These are phyloP conservation scores for Nymphalis c-album DNA, from an alignment of 2,888 invertebrate genomes.

Conservation along the genomic window DNA sequence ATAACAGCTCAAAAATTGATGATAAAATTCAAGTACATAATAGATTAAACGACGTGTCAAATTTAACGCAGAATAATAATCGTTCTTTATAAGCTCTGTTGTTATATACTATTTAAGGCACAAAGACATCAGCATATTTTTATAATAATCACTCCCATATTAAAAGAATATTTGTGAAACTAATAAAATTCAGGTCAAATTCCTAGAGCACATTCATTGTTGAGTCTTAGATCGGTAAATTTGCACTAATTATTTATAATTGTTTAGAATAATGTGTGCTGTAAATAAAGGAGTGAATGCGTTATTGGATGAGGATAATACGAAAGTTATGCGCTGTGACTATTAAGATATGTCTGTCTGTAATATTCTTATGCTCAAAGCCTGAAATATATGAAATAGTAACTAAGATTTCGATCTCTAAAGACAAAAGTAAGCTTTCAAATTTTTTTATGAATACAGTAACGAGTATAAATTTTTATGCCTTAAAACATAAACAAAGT, in stretches of 20 bases:
- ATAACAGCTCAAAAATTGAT: constrained; percentile 61
- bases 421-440: constrained; percentile 11
- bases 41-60: constrained; percentile 60
- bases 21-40: constrained; percentile 65
- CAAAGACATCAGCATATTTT: constrained; percentile 78
- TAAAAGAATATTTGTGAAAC: constrained; percentile 36
- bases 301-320: constrained; percentile 52
- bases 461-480: constrained; percentile 15
- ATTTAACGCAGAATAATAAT: constrained; percentile 55
- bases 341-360: constrained; percentile 57
- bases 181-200: constrained; percentile 40
- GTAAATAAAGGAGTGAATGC: constrained; percentile 65
- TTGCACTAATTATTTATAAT: constrained; percentile 63
- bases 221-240: constrained; percentile 60
- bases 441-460: constrained; percentile 2
- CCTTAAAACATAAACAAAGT: constrained; percentile 22
- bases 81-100: constrained; percentile 75
- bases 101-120: constrained; percentile 75
- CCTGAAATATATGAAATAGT: constrained; percentile 39
- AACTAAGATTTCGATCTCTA: constrained; percentile 3
- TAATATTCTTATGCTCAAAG: constrained; percentile 64
- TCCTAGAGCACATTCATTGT: constrained; percentile 68
- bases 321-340: constrained; percentile 72
- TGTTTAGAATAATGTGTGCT: constrained; percentile 49
- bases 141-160: constrained; percentile 62